Percentiles rank a stretch among this genome's conserved stretches.
Evolutionary conservation across 92 coral and sea anemone species (phyloP).

Genomic region (Isaurus tuberculatus): DNA sequence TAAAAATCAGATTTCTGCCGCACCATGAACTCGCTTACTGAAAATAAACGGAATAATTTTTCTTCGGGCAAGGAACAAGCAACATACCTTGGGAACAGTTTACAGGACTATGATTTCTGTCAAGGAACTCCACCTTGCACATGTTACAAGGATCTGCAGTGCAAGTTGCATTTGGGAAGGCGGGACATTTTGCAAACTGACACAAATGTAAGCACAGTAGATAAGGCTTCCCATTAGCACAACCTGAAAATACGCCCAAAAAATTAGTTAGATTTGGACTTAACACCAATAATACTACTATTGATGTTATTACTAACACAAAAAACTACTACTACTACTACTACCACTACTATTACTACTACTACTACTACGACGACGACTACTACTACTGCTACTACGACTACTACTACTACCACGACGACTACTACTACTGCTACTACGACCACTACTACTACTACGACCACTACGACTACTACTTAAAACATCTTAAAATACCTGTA

Average conservation of each 20-base stretch:
- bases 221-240: slow-evolving; percentile 91
- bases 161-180: slow-evolving; percentile 85
- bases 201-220: slow-evolving; percentile 91
- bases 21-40: too few species aligned
- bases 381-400: too few species aligned
- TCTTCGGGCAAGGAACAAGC: too few species aligned
- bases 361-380: too few species aligned
- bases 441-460: too few species aligned
- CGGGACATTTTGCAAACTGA: slow-evolving; percentile 87
- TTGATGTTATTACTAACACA: too few species aligned
- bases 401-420: too few species aligned
- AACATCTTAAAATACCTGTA: slow-evolving; percentile 10
- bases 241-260: slow-evolving; percentile 64
- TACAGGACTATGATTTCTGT: slow-evolving; percentile 75
- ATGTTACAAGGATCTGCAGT: slow-evolving; percentile 89
- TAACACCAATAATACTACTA: too few species aligned
- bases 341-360: neutral
- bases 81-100: slow-evolving; percentile 89
- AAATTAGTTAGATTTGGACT: neutral
- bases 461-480: neutral
- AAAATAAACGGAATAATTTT: too few species aligned
- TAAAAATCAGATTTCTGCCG: too few species aligned
- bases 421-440: too few species aligned
- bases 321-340: neutral
- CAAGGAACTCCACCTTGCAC: slow-evolving; percentile 91